These are phyloP conservation scores for Eulemur albifrons DNA, from an alignment of 2,797 vertebrate species.

Conservation along the genomic window DNA sequence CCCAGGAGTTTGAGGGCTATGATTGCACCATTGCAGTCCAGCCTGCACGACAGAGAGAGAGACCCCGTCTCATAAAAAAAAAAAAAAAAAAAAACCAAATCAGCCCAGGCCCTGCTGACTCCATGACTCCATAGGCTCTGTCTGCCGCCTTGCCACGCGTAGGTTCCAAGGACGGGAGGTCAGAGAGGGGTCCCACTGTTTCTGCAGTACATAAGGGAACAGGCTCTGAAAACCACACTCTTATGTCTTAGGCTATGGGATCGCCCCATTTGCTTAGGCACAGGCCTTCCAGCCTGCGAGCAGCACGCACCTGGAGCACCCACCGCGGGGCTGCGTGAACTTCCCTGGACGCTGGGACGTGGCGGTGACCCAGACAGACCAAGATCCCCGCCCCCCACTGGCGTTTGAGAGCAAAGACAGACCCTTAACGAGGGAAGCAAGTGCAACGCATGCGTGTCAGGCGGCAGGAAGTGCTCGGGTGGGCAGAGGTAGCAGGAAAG, in stretches of 20 bases:
- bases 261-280: too few species aligned
- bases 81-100: neutral
- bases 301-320: too few species aligned
- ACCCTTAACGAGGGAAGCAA: too few species aligned
- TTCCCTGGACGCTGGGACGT: fast-evolving
- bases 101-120: neutral
- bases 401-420: neutral
- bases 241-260: neutral
- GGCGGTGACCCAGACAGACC: neutral
- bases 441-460: too few species aligned
- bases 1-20: neutral
- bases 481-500: neutral
- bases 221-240: neutral
- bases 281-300: neutral
- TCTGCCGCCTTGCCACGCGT: neutral
- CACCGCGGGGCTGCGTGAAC: neutral
- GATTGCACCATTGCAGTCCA: neutral
- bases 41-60: neutral
- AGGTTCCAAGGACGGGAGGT: neutral
- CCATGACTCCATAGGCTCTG: fast-evolving
- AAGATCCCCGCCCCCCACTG: neutral
- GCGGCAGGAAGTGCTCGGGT: neutral
- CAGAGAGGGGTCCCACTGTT: too few species aligned
- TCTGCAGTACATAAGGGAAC: fast-evolving
- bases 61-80: neutral